phyloP scores from a whole-genome alignment of 2,797 vertebrate genomes.

The Menidia menidia region DNA sequence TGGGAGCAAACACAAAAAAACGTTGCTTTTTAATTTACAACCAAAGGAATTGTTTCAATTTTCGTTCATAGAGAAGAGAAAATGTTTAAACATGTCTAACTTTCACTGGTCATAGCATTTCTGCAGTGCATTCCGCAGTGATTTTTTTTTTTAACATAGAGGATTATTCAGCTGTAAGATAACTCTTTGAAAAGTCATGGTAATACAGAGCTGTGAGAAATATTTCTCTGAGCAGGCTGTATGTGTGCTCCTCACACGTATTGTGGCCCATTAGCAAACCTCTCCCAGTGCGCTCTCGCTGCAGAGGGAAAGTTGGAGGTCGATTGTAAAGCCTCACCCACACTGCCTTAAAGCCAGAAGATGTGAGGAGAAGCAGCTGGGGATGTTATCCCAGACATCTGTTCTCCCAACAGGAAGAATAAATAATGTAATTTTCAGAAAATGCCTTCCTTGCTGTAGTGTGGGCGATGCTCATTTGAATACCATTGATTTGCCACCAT shows the following conservation, averaged over 20 bases:
- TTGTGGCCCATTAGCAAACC: slow-evolving; percentile 27
- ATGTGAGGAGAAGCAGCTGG: slow-evolving; percentile 42
- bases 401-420: slow-evolving; percentile 61
- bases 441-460: slow-evolving; percentile 48
- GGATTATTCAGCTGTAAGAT: background rate
- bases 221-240: slow-evolving; percentile 9
- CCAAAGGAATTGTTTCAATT: no score
- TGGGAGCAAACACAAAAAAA: no score
- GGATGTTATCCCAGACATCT: slow-evolving; percentile 49
- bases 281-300: slow-evolving; percentile 19
- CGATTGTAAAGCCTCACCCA: slow-evolving; percentile 19
- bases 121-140: background rate
- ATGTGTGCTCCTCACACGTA: slow-evolving; percentile 12
- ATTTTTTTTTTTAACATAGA: background rate
- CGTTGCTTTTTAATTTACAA: no score
- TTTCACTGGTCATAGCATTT: background rate
- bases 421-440: slow-evolving; percentile 63
- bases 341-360: slow-evolving; percentile 44
- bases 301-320: slow-evolving; percentile 45
- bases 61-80: no score
- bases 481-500: slow-evolving; percentile 72
- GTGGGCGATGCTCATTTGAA: slow-evolving; percentile 72
- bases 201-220: slow-evolving; percentile 26
- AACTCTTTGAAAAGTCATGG: slow-evolving; percentile 22
- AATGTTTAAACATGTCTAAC: background rate